phyloP scores from a whole-genome alignment of 1,140 invertebrate species.

The Leptinotarsa defecta region DNA sequence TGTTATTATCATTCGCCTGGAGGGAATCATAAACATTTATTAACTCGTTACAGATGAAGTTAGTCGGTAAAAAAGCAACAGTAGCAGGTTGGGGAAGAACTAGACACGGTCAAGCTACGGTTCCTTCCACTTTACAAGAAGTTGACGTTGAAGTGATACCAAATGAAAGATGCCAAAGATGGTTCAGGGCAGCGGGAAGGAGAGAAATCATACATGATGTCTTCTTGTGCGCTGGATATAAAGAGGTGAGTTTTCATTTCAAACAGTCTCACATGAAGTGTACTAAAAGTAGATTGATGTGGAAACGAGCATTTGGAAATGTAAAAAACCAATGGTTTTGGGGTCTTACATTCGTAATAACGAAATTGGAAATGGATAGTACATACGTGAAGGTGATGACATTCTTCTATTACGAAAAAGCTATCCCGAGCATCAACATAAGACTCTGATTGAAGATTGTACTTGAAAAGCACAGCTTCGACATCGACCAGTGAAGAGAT shows the following conservation, averaged over 20 bases:
- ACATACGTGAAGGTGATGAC: too few relatives aligned
- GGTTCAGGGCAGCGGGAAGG: slow-evolving; percentile 87
- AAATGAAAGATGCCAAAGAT: slow-evolving; percentile 87
- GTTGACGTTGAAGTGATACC: slow-evolving; percentile 88
- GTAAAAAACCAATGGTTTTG: too few relatives aligned
- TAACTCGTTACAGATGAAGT: slow-evolving; percentile 58
- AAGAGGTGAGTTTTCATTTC: slow-evolving; percentile 64
- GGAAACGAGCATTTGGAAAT: too few relatives aligned
- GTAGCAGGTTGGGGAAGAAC: slow-evolving; percentile 90
- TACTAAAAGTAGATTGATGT: too few relatives aligned
- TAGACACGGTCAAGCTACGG: slow-evolving; percentile 79
- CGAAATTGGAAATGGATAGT: too few relatives aligned
- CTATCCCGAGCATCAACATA: too few relatives aligned
- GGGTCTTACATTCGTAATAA: too few relatives aligned
- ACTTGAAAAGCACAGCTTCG: too few relatives aligned
- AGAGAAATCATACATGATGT: slow-evolving; percentile 91
- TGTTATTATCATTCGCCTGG: background rate
- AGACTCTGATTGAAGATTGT: too few relatives aligned
- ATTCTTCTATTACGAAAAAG: too few relatives aligned
- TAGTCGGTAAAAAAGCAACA: slow-evolving; percentile 82
- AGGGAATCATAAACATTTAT: background rate
- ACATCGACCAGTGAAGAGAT: too few relatives aligned
- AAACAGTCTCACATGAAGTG: too few relatives aligned
- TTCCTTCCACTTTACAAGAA: slow-evolving; percentile 73
- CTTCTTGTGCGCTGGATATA: slow-evolving; percentile 90